Evolutionary conservation across 2,113 vertebrate genomes (phyloP).

Genomic region (Diadophis punctatus): DNA sequence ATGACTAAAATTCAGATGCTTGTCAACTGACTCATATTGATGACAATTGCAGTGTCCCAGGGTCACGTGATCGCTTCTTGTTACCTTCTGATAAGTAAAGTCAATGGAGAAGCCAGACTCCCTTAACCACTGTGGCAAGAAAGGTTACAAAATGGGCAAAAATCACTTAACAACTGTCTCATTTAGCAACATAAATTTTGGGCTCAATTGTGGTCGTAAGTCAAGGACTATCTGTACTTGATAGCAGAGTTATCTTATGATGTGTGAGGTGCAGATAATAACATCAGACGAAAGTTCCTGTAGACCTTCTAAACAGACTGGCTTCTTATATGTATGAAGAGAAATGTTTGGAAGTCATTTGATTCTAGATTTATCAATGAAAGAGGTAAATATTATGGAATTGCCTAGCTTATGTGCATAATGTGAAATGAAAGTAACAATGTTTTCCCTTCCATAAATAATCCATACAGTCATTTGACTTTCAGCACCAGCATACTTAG

Average conservation of each 20-base stretch:
- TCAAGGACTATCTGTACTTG: no score
- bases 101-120: no score
- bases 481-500: background rate
- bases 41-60: no score
- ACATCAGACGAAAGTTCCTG: background rate
- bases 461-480: background rate
- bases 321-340: background rate
- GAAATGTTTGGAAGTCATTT: background rate
- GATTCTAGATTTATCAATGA: background rate
- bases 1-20: no score
- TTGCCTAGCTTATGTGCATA: background rate
- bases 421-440: background rate
- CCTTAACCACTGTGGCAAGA: no score
- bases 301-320: background rate
- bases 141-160: no score
- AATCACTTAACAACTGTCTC: no score
- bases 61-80: no score
- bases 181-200: no score
- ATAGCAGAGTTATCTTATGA: background rate
- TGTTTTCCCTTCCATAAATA: background rate
- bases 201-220: no score
- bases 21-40: no score
- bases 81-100: no score
- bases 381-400: background rate
- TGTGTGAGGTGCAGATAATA: background rate